Conservation (phyloP, 2,113 vertebrate species). For the Acanthisitta chloris region DNA sequence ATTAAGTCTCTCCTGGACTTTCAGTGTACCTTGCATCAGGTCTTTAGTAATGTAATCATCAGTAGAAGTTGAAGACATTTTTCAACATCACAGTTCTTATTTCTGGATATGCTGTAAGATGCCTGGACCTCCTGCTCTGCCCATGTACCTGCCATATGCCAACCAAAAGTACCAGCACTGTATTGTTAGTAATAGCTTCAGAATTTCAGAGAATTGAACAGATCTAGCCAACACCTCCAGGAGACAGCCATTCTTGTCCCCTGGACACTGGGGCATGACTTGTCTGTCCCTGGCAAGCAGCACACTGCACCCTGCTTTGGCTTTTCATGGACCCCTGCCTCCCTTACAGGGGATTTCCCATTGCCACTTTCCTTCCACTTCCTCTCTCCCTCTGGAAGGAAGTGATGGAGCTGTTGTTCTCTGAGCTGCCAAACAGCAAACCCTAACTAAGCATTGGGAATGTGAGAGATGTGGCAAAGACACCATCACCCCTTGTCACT, state of each 20-base stretch:
- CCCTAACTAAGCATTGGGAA: background rate
- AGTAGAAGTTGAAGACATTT: background rate
- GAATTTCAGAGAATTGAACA: background rate
- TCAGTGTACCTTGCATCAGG: background rate
- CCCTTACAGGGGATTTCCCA: background rate
- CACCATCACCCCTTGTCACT: background rate
- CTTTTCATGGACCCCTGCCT: background rate
- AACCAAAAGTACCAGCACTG: background rate
- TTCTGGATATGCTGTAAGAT: background rate
- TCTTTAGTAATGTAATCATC: background rate
- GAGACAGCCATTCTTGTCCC: background rate
- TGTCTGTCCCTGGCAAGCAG: background rate
- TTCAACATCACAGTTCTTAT: background rate
- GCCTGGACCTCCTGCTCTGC: background rate
- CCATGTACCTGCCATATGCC: accelerated
- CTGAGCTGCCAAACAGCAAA: background rate
- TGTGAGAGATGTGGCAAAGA: background rate
- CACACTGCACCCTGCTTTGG: accelerated
- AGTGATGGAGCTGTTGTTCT: background rate
- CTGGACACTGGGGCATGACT: background rate
- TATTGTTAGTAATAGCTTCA: background rate
- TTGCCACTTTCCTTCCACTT: background rate
- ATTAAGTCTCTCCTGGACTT: background rate
- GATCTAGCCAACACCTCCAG: background rate
- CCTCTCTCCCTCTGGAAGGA: background rate